Evolutionary conservation across 2,113 vertebrate species (phyloP).

Genomic region (Varanus komodoensis): DNA sequence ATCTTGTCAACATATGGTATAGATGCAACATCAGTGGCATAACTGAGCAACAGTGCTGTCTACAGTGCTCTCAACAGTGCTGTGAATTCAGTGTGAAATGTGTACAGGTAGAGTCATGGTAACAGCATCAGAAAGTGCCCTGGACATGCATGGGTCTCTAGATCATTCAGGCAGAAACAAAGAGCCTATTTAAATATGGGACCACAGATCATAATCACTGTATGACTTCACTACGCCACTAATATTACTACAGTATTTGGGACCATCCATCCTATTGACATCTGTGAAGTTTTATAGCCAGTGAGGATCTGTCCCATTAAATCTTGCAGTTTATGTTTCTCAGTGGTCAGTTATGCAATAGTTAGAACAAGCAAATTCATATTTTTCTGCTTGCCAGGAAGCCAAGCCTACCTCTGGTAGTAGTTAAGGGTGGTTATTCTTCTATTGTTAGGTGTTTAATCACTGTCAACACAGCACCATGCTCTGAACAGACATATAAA

Average conservation of each 20-base stretch:
- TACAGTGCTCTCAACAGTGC: no score
- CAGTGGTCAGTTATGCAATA: background rate
- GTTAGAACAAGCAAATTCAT: background rate
- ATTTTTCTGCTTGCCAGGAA: slow-evolving; percentile 36
- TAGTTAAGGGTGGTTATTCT: slow-evolving; percentile 36
- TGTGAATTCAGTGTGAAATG: background rate
- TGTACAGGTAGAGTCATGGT: background rate
- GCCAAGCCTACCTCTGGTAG: slow-evolving; percentile 13
- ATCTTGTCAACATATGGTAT: no score
- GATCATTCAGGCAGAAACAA: background rate
- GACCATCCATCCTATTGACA: background rate
- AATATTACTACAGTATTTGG: background rate
- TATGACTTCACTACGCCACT: background rate
- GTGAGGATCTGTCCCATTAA: slow-evolving; percentile 20
- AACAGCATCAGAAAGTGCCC: background rate
- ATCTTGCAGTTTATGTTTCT: background rate
- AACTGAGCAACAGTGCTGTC: no score
- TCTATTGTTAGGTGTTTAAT: slow-evolving; percentile 33
- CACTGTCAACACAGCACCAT: slow-evolving; percentile 29
- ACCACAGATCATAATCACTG: background rate
- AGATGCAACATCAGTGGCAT: no score
- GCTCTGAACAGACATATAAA: slow-evolving; percentile 33
- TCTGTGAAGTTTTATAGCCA: accelerated
- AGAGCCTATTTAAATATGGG: background rate
- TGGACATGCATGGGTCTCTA: background rate